Evolutionary conservation across 2,113 vertebrate genomes (phyloP), one percentile per base, ranked within the genome.

Genomic region (Neolamprologus falcicula): DNA sequence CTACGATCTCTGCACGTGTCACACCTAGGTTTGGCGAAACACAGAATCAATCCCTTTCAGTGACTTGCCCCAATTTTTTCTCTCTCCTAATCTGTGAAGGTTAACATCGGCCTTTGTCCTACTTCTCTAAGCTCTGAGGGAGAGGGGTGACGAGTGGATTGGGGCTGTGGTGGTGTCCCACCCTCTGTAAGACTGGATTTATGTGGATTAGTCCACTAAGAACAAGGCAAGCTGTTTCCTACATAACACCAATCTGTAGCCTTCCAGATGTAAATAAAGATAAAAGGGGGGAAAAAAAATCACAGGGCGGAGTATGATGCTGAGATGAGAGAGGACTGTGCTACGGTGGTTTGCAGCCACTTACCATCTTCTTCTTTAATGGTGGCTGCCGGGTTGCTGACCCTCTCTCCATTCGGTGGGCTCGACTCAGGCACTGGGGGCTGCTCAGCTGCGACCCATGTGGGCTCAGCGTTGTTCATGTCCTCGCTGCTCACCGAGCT

Each of bases 401-500:
- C 98, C 93, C 97, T 97, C 93, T 98, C 98, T 93, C 98, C 97
- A 84, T 98, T 97, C 8, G 94, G 94, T 86, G 97, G 97, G 85
- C 96, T 97, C 92, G 97, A 97, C 92, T 97, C 97, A 94, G 97
- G 96, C 93, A 96, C 96, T 88, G 97, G 96, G 88, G 98, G 97
- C 93, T 96, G 98, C 96, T 98, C 97, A 94, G 97, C 96, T 96
- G 98, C 96, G 94, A 97, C 97, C 99, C 99, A 99, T 96, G 98
- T 96, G 96, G 98, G 96, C 96, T 99, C 98, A 13, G 97, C 97
- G 96, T 97, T 98, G 93, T 99, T 98, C 97, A 98, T 98, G 93
- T 99, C 98, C 96, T 99, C 98, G 24, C 98, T 98, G 97, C 98
- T 99, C 96, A 99, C 97, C 88, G 98, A 98, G 3, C 97, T 98